phyloP scores from a whole-genome alignment of 2,797 vertebrate genomes.

The Cynodonichthys magdalenae region DNA sequence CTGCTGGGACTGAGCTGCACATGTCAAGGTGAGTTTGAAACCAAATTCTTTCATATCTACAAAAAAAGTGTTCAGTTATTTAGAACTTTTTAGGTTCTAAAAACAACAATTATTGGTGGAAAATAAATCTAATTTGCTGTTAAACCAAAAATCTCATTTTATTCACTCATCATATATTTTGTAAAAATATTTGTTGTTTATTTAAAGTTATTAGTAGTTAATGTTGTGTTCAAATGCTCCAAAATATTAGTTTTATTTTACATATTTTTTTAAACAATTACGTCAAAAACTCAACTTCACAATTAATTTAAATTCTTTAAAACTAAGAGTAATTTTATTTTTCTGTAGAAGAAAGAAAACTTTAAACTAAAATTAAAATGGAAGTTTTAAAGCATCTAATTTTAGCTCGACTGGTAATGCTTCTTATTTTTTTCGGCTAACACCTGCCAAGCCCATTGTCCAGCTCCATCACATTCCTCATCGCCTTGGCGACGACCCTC shows the following conservation, averaged over 20 bases:
- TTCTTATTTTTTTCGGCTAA: constrained; percentile 53
- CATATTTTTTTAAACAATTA: too few relatives aligned
- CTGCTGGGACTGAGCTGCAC: constrained; percentile 68
- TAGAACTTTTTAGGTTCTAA: neutral
- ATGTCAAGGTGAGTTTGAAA: constrained; percentile 66
- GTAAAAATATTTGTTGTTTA: neutral
- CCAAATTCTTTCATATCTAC: neutral
- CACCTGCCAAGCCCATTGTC: constrained; percentile 83
- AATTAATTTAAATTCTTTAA: too few relatives aligned
- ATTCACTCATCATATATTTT: too few relatives aligned
- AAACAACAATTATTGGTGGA: neutral
- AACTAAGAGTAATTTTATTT: too few relatives aligned
- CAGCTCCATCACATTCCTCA: constrained; percentile 69
- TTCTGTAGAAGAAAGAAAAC: neutral
- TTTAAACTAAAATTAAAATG: too few relatives aligned
- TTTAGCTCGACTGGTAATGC: constrained; percentile 41
- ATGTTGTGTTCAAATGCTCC: neutral
- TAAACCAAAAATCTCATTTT: neutral
- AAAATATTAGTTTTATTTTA: too few relatives aligned
- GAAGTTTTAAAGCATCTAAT: constrained; percentile 29
- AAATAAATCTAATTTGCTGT: neutral
- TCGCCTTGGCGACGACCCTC: constrained; percentile 66
- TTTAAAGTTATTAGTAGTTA: neutral
- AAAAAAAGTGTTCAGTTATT: neutral
- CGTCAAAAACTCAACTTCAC: too few relatives aligned